These are phyloP conservation scores for Serranus cabrilla DNA, from an alignment of 2,797 vertebrate species.

Conservation along the genomic window DNA sequence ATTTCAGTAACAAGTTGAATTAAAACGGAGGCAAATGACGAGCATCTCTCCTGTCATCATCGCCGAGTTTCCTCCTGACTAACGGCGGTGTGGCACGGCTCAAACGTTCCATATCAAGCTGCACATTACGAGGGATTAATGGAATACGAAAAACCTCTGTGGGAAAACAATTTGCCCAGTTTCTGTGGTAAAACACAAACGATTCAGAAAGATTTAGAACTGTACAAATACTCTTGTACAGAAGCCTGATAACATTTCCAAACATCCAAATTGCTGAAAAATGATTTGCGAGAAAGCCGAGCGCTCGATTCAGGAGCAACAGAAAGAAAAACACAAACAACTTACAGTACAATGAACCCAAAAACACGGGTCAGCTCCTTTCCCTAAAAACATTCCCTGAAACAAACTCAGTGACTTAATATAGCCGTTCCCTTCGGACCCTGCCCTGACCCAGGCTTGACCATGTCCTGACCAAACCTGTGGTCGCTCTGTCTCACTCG, in stretches of 20 bases:
- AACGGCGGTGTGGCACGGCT: constrained; percentile 33
- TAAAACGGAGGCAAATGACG: constrained; percentile 24
- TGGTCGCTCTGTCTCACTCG: constrained; percentile 83
- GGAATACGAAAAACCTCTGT: constrained; percentile 48
- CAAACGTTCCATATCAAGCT: constrained; percentile 42
- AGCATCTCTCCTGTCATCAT: constrained; percentile 9
- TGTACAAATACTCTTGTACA: constrained; percentile 36
- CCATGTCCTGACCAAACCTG: constrained; percentile 78
- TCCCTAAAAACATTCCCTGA: constrained; percentile 85
- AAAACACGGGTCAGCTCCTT: constrained; percentile 83
- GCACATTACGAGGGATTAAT: constrained; percentile 55
- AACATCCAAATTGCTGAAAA: constrained; percentile 54
- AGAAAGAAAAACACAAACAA: constrained; percentile 80
- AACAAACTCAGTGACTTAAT: constrained; percentile 86
- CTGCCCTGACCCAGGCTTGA: constrained; percentile 81
- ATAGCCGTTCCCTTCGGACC: constrained; percentile 83
- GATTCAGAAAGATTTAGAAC: constrained; percentile 52
- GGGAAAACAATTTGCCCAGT: constrained; percentile 65
- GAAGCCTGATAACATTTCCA: constrained; percentile 64
- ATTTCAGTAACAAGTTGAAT: background rate
- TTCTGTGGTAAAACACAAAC: constrained; percentile 59
- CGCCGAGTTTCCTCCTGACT: constrained; percentile 25
- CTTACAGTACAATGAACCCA: constrained; percentile 80
- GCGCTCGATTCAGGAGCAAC: constrained; percentile 50
- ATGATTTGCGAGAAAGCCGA: constrained; percentile 60